Conservation (phyloP, 53 echinoderm and acorn worm species). For the Actinopyga echinites region DNA sequence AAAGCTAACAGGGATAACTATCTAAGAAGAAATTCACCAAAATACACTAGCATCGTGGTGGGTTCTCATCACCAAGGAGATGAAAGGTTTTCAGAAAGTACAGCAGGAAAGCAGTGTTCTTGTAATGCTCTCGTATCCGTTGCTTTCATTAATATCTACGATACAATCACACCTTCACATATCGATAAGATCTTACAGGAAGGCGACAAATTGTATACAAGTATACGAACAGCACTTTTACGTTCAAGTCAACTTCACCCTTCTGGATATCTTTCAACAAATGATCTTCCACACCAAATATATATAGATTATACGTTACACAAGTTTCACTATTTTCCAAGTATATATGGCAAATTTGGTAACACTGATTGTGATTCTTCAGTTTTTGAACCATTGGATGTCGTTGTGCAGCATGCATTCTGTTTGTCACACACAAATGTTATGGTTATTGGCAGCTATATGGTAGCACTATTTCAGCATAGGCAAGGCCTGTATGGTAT, state of each 20-base stretch:
- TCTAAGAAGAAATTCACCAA: no score
- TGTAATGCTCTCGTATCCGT: neutral
- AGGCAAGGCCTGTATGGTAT: neutral
- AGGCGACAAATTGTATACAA: neutral
- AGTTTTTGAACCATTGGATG: neutral
- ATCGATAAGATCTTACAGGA: neutral
- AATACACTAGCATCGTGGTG: no score
- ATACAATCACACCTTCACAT: neutral
- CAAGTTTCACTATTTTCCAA: slow-evolving; percentile 5
- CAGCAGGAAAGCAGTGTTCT: neutral
- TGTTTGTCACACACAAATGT: neutral
- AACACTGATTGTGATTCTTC: neutral
- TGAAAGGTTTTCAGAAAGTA: neutral
- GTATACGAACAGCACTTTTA: neutral
- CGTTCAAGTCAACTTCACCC: neutral
- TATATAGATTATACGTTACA: neutral
- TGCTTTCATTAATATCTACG: neutral
- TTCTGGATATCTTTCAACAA: neutral
- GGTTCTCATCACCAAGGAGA: no score
- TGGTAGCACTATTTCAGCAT: neutral
- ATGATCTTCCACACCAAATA: neutral
- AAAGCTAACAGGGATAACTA: no score
- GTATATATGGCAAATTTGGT: neutral
- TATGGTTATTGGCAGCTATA: neutral
- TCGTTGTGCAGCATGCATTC: neutral